Evolutionary conservation across 2,888 invertebrate genomes (phyloP).

Genomic region (Drosophila phalerata): DNA sequence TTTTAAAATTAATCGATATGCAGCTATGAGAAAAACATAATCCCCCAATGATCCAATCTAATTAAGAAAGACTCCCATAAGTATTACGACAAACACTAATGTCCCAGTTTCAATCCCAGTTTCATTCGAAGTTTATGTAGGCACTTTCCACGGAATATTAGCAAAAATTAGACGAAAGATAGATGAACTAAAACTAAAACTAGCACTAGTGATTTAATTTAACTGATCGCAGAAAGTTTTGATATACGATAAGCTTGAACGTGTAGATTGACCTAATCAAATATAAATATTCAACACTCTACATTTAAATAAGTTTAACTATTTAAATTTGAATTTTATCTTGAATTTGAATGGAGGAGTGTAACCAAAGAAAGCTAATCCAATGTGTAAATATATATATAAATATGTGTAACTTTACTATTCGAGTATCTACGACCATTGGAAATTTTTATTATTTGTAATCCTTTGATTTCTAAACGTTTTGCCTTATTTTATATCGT

Average conservation of each 20-base stretch:
- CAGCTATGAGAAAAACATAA: slow-evolving; percentile 11
- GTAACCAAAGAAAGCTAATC: slow-evolving; percentile 57
- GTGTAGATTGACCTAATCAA: slow-evolving; percentile 17
- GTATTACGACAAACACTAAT: slow-evolving; percentile 19
- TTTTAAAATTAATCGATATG: slow-evolving; percentile 7
- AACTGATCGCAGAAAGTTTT: slow-evolving; percentile 40
- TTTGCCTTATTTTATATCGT: slow-evolving; percentile 57
- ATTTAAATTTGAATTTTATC: slow-evolving; percentile 23
- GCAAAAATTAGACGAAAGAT: slow-evolving; percentile 49
- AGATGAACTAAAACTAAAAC: slow-evolving; percentile 10
- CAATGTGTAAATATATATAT: slow-evolving; percentile 57
- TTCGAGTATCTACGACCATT: slow-evolving; percentile 20
- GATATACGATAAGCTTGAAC: slow-evolving; percentile 28
- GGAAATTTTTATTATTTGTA: slow-evolving; percentile 27
- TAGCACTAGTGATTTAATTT: slow-evolving; percentile 42
- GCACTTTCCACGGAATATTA: slow-evolving; percentile 49
- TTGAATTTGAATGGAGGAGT: slow-evolving; percentile 22
- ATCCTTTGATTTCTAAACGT: slow-evolving; percentile 29
- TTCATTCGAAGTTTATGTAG: slow-evolving; percentile 32
- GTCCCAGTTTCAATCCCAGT: slow-evolving; percentile 21
- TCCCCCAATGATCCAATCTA: slow-evolving; percentile 1
- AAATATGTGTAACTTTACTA: slow-evolving; percentile 39
- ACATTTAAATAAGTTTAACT: slow-evolving; percentile 40
- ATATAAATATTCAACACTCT: slow-evolving; percentile 35
- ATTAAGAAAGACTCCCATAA: slow-evolving; percentile 4